Base-by-base conservation (phyloP, 1,140 invertebrate genomes). In the Scaptomyza graminum region DNA sequence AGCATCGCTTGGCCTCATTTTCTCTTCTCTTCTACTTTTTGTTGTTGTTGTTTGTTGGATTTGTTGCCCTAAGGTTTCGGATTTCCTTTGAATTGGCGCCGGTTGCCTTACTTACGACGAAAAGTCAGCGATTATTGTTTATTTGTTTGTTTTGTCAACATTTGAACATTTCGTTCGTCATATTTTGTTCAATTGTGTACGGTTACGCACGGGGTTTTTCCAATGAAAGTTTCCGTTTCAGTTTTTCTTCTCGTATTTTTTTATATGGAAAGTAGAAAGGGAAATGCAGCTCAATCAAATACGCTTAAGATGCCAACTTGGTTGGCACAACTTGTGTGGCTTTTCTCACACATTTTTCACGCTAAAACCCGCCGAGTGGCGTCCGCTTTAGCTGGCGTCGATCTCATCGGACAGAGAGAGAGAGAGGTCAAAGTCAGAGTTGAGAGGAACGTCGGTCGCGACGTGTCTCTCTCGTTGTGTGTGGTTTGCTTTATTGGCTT, bases 101-200 rank as follows among this genome's bases (percentile, higher is more conserved):
- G 76, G 60, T 56, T 18, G 25, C 50, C 52, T 49, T 11, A 12
- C 51, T 15, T 18, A 12, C 18, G 12, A 47, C 13, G 13, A 7
- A 44, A 50, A 15, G 41, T 61, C 55, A 13, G 59, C 79, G 57
- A 70, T 76, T 59, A 79, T 84, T 72, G 39, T 66, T 73, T 70
- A 76, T 87, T 87, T 87, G 74, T 88, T 87, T 87, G 83, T 87
- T 87, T 87, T 88, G 83, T 87, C 83, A 87, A 87, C 83, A 87
- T 76, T 87, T 87, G 78, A 87, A 87, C 83, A 87, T 76, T 87
- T 34, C 73, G 66, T 50, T 70, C 41, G 71, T 56, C 59, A 74
- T 64, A 3, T 44, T 16, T 54, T n/a, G n/a, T 47, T n/a, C 12
- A 88, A 72, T 73, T 77, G 72, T 87, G 70, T 87, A 73, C 72